A percentile compares a stretch with the other conserved stretches of the same genome.
phyloP scores from a whole-genome alignment of 2,797 vertebrate genomes.

The Macropodus opercularis region DNA sequence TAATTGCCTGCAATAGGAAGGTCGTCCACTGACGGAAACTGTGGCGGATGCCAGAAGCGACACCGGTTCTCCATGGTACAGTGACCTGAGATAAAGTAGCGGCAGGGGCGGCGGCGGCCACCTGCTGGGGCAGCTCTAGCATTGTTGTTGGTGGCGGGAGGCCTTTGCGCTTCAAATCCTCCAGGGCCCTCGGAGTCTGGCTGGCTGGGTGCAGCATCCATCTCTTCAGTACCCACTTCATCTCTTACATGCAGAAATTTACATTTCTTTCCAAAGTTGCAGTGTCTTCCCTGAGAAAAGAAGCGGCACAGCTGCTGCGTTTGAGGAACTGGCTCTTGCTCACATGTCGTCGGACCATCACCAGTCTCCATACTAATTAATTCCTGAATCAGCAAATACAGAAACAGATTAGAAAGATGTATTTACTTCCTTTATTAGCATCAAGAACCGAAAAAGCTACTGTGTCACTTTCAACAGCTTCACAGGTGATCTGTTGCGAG shows the following conservation, averaged over 20 bases:
- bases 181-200: slow-evolving; percentile 2
- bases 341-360: slow-evolving; percentile 38
- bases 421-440: not conserved
- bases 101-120: slow-evolving; percentile 73
- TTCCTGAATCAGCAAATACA: slow-evolving; percentile 31
- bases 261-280: slow-evolving; percentile 82
- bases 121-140: slow-evolving; percentile 24
- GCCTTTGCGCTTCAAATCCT: slow-evolving; percentile 12
- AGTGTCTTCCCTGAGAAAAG: slow-evolving; percentile 81
- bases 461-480: too few species aligned
- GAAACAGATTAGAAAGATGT: not conserved
- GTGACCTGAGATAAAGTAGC: slow-evolving; percentile 84
- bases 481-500: too few species aligned
- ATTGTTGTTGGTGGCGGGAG: not conserved
- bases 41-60: slow-evolving; percentile 83
- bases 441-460: too few species aligned
- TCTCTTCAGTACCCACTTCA: slow-evolving; percentile 33
- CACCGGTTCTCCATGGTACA: slow-evolving; percentile 85
- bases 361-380: slow-evolving; percentile 47
- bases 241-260: slow-evolving; percentile 78
- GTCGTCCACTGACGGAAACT: slow-evolving; percentile 48
- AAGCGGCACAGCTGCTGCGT: slow-evolving; percentile 78
- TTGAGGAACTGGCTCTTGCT: slow-evolving; percentile 14
- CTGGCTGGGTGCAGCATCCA: not conserved
- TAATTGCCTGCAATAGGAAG: slow-evolving; percentile 6